Conservation (phyloP, 2,797 vertebrate species). For the Rhinogobio ventralis region DNA sequence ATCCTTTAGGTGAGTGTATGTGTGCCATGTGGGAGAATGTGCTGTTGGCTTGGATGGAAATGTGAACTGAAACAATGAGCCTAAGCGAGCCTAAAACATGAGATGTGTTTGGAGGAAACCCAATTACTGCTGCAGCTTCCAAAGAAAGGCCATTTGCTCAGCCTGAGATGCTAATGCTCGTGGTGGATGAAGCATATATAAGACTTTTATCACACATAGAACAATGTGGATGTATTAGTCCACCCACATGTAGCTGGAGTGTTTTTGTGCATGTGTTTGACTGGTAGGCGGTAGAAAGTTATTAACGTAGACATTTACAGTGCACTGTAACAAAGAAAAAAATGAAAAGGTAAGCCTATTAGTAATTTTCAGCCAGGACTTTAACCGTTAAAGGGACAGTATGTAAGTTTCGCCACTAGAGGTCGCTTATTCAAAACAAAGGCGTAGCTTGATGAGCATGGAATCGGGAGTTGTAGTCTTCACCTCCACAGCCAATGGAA, state of each 20-base stretch:
- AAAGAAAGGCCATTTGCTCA: background rate
- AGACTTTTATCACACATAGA: slow-evolving; percentile 4
- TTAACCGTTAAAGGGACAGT: too few relatives aligned
- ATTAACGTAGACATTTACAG: background rate
- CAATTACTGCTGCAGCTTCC: slow-evolving; percentile 10
- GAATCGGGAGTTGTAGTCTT: too few relatives aligned
- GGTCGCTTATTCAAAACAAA: too few relatives aligned
- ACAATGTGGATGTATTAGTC: slow-evolving; percentile 11
- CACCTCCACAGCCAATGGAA: too few relatives aligned
- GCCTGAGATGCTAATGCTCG: background rate
- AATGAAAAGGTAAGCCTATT: background rate
- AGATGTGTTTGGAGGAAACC: slow-evolving; percentile 41
- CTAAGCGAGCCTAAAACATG: too few relatives aligned
- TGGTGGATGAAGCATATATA: background rate
- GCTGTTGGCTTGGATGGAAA: slow-evolving; percentile 32
- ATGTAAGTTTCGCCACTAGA: too few relatives aligned
- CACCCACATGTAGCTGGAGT: slow-evolving; percentile 2
- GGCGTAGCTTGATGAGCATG: too few relatives aligned
- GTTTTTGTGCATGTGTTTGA: slow-evolving; percentile 11
- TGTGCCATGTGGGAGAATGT: slow-evolving; percentile 18
- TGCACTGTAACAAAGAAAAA: background rate
- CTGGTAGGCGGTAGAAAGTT: background rate
- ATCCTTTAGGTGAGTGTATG: background rate
- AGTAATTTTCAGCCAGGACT: background rate
- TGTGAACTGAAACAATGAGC: slow-evolving; percentile 40